A percentile compares a stretch with the other conserved stretches of the same genome.
Conservation (phyloP, 2,797 vertebrate genomes). For the Halcyon chelicuti region DNA sequence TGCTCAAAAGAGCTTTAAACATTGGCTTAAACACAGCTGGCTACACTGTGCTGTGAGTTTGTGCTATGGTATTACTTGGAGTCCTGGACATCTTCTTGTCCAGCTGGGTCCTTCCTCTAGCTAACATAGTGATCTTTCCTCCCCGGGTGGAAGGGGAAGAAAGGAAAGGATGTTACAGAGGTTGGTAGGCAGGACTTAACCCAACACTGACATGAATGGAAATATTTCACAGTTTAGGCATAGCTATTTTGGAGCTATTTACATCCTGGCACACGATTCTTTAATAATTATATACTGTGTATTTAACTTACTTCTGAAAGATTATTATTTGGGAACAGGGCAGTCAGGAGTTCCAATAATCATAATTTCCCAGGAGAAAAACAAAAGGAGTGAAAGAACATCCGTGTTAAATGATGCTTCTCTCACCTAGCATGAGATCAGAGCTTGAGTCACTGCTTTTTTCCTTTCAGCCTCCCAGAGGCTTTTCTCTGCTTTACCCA, state of each 20-base stretch:
- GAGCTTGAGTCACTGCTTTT: not conserved
- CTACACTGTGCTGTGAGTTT: not conserved
- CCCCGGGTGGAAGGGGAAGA: not conserved
- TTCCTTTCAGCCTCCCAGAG: not conserved
- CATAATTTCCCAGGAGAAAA: not conserved
- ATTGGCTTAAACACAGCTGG: not conserved
- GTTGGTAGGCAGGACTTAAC: not conserved
- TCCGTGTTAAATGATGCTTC: rapidly evolving
- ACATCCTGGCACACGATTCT: not conserved
- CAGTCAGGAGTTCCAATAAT: not conserved
- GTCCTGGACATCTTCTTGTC: not conserved
- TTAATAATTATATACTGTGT: not conserved
- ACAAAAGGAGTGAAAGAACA: not conserved
- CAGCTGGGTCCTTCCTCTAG: not conserved
- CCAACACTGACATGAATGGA: not conserved
- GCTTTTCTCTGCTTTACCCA: not conserved
- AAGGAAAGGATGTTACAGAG: not conserved
- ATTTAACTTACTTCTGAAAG: not conserved
- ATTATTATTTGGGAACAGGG: not conserved
- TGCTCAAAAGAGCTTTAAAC: not conserved
- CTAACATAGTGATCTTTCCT: not conserved
- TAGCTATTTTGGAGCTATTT: not conserved
- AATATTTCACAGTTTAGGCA: not conserved
- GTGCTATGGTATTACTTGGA: not conserved
- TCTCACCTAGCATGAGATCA: not conserved